Evolutionary conservation across 1,140 invertebrate genomes (phyloP).

Genomic region (Hypothenemus hampei): DNA sequence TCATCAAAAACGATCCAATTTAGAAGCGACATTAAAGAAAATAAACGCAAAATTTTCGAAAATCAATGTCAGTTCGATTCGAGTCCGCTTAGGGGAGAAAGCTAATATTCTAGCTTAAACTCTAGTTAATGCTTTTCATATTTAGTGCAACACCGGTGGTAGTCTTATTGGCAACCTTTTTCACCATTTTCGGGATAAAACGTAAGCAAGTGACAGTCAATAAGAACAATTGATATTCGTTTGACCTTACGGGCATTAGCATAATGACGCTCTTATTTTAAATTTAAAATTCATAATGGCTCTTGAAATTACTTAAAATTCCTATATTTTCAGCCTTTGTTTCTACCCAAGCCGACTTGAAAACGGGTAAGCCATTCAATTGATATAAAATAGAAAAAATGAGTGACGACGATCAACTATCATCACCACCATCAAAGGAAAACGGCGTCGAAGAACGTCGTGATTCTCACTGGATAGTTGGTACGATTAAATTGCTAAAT

Average conservation of each 20-base stretch:
- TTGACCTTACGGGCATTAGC: no score
- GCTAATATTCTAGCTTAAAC: neutral
- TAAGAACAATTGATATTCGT: no score
- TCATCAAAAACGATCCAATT: constrained; percentile 11
- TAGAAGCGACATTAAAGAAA: constrained; percentile 8
- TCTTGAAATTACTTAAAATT: no score
- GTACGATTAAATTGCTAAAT: neutral
- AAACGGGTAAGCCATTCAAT: no score
- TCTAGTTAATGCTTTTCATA: neutral
- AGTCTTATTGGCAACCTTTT: neutral
- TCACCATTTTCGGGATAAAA: neutral
- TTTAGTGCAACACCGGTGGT: neutral
- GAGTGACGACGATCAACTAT: neutral
- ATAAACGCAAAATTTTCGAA: no score
- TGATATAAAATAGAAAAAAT: no score
- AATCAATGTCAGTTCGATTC: neutral
- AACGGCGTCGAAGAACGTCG: neutral
- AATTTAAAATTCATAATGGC: no score
- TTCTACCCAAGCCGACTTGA: no score
- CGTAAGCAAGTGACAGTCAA: no score
- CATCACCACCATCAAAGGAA: neutral
- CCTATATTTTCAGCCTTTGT: no score
- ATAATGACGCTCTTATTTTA: no score
- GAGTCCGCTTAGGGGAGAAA: neutral
- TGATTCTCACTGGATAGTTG: neutral